phyloP scores from a whole-genome alignment of 2,113 vertebrate genomes.

The Nothobranchius furzeri region DNA sequence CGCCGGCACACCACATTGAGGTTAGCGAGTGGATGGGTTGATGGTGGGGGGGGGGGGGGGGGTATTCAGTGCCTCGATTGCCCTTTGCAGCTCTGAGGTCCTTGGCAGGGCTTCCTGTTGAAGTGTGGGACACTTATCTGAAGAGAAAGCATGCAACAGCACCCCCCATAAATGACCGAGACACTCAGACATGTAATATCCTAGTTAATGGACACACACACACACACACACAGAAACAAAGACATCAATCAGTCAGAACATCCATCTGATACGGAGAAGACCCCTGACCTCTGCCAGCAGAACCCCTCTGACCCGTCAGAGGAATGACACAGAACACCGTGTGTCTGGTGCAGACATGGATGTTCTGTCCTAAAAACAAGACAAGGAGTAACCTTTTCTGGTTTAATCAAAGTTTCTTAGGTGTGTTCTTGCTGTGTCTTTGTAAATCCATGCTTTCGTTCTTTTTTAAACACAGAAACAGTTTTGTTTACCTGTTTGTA shows the following conservation, averaged over 20 bases:
- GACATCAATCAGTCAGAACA: not conserved
- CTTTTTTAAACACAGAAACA: too few relatives aligned
- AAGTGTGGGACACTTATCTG: conserved; percentile 18
- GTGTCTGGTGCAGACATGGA: not conserved
- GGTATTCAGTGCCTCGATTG: conserved; percentile 41
- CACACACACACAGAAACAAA: not conserved
- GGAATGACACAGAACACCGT: not conserved
- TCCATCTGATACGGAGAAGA: not conserved
- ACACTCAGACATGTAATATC: conserved; percentile 8
- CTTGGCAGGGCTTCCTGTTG: conserved; percentile 21
- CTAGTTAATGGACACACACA: conserved; percentile 2
- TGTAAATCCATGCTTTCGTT: too few relatives aligned
- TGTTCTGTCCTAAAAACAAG: too few relatives aligned
- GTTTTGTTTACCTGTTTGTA: too few relatives aligned
- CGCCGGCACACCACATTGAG: conserved; percentile 43
- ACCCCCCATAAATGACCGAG: conserved; percentile 15
- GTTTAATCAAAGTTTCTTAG: too few relatives aligned
- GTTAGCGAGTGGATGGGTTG: conserved; percentile 34
- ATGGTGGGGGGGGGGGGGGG: too few relatives aligned
- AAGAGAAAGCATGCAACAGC: conserved; percentile 14
- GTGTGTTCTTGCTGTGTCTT: too few relatives aligned
- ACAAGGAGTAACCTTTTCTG: too few relatives aligned
- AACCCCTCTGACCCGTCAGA: not conserved
- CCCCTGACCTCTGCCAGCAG: not conserved
- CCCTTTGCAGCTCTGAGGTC: conserved; percentile 46